Evolutionary conservation across 2,888 invertebrate genomes (phyloP).

Genomic region (Beris chalybata): DNA sequence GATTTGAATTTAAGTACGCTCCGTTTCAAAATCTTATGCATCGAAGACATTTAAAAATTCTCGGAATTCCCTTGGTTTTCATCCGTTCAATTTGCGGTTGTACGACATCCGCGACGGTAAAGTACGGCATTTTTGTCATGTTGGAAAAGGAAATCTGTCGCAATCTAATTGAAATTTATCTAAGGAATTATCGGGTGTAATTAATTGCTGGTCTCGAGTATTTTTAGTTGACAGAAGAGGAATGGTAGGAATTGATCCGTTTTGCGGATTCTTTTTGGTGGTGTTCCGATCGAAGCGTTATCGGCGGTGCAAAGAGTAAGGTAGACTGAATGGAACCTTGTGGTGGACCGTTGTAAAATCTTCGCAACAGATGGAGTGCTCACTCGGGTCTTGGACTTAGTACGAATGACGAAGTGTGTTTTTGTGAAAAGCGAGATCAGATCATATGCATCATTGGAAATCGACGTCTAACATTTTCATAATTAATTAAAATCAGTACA

Average conservation of each 20-base stretch:
- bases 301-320: no score
- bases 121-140: conserved; percentile 5
- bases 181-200: conserved; percentile 35
- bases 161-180: conserved; percentile 40
- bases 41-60: conserved; percentile 15
- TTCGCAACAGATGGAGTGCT: no score
- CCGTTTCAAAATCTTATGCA: conserved; percentile 20
- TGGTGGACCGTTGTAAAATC: no score
- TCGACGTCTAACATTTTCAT: no score
- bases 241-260: background rate
- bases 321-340: no score
- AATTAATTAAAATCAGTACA: no score
- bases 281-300: no score
- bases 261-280: background rate
- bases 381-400: no score
- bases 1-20: conserved; percentile 28
- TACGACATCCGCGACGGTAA: conserved; percentile 14
- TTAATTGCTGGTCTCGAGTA: conserved; percentile 34
- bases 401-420: no score
- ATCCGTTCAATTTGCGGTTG: conserved; percentile 19
- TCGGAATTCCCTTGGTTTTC: conserved; percentile 15
- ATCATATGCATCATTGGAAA: no score
- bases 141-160: conserved; percentile 32
- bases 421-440: no score
- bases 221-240: conserved; percentile 19